A percentile compares a stretch with the other conserved stretches of the same genome.
These are phyloP conservation scores for Morinoia aosen DNA, from an alignment of 2,888 invertebrate genomes.

Conservation along the genomic window DNA sequence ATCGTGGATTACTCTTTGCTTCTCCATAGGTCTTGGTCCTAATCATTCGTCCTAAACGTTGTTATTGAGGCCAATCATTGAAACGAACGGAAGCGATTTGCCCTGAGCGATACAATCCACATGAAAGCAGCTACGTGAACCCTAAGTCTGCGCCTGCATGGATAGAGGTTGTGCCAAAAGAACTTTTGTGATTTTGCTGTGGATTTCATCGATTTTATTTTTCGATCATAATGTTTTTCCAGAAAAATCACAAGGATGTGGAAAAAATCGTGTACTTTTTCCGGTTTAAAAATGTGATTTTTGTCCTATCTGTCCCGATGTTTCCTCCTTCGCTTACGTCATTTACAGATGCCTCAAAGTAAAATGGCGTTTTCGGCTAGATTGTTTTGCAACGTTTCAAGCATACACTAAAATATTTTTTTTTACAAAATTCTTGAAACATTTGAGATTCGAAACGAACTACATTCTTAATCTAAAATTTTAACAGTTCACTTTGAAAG, in stretches of 20 bases:
- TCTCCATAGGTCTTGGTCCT: neutral
- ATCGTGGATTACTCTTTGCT: constrained; percentile 36
- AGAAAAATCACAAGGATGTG: neutral
- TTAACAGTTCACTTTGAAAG: too few species aligned
- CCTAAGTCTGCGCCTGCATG: neutral
- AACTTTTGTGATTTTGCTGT: neutral
- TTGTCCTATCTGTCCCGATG: neutral
- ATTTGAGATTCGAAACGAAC: too few species aligned
- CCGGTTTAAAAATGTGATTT: neutral
- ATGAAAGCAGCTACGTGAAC: neutral
- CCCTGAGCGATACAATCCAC: constrained; percentile 9
- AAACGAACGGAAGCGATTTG: constrained; percentile 31
- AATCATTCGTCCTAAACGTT: neutral
- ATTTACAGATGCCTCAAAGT: neutral
- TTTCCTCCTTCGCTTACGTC: neutral
- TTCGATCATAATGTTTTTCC: neutral
- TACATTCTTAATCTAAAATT: too few species aligned
- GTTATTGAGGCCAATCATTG: constrained; percentile 24
- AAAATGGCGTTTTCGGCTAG: too few species aligned
- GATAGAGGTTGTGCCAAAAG: constrained; percentile 3
- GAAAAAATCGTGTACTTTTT: neutral
- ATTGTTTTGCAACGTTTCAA: too few species aligned
- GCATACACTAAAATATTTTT: too few species aligned
- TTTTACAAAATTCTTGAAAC: too few species aligned
- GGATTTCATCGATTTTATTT: neutral